Evolutionary conservation across 2,797 vertebrate genomes (phyloP), one percentile per base, ranked within the genome.

Genomic region (Sebastes kiyomatsui): DNA sequence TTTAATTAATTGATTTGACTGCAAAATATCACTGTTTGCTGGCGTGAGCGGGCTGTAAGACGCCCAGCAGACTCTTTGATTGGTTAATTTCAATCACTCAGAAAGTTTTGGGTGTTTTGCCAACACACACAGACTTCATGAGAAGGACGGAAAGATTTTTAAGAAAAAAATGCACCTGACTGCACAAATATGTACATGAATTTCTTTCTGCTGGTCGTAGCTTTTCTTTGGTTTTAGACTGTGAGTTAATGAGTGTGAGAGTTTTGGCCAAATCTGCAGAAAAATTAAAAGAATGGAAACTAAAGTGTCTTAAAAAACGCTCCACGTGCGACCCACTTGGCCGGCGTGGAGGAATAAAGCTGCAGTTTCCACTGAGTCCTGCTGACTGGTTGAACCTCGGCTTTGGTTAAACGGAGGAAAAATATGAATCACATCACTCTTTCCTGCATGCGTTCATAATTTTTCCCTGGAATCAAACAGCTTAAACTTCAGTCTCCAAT

Each of bases 311-410:
- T 4, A 35, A 7, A 6, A 8, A 33, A 42, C 4, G 23, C 9
- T 22, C 7, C 66, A 25, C 38, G 18, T 68, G 62, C 60, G 86
- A 80, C 77, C 77, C 58, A 82, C 11, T 85, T 85, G 82, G 85
- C 72, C 55, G 14, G 0, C 6, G 2, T 5, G 14, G 3, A 46
- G 72, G 76, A 82, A 83, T 9, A 73, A 79, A 66, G 78, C 62
- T 69, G 79, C 42, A 49, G 30, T 83, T 83, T 83, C 81, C 85
- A 68, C 30, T 1, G 61, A 55, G 16, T 35, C 56, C 62, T 27
- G 75, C 72, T 61, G 71, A 79, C 70, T 11, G 38, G 2, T 10
- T 14, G 18, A 25, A 42, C 61, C 16, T 67, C 68, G 9, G 25
- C 55, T 80, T 82, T 58, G 42, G 5, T 38, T 16, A 16, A 75